Percentiles rank a stretch among this genome's conserved stretches.
These are phyloP conservation scores for Apoda limacodes DNA, from an alignment of 2,888 invertebrate genomes.

Conservation along the genomic window DNA sequence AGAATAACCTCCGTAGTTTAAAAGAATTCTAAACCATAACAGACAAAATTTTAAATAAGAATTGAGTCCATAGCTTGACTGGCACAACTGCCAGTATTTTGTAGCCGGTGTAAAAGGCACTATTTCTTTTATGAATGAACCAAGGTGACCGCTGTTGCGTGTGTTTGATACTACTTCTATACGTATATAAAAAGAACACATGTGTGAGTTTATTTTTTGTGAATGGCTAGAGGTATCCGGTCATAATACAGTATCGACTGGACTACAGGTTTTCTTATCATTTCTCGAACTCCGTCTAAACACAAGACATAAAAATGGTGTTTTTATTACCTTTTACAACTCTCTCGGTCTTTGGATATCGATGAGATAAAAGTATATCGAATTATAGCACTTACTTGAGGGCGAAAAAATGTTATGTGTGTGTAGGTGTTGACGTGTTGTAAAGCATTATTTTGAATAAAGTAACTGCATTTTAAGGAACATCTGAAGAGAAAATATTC, in stretches of 20 bases:
- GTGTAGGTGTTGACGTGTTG: conserved; percentile 60
- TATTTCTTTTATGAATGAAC: conserved; percentile 63
- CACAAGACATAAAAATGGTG: conserved; percentile 65
- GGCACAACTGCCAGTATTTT: conserved; percentile 39
- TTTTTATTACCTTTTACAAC: conserved; percentile 63
- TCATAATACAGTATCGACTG: conserved; percentile 43
- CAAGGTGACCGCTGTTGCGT: conserved; percentile 38
- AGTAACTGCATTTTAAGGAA: conserved; percentile 51
- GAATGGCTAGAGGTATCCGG: conserved; percentile 67
- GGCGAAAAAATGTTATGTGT: conserved; percentile 33
- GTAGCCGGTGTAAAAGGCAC: conserved; percentile 44
- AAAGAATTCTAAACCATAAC: no score
- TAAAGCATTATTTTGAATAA: conserved; percentile 33
- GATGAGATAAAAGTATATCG: conserved; percentile 38
- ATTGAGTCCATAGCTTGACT: no score
- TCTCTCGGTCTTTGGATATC: conserved; percentile 50
- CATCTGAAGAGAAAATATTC: conserved; percentile 41
- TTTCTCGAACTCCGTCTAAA: conserved; percentile 64
- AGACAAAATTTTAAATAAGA: no score
- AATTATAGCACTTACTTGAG: conserved; percentile 41
- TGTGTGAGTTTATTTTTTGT: conserved; percentile 56
- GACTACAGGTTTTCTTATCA: conserved; percentile 65
- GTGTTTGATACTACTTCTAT: conserved; percentile 29
- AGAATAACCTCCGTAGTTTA: no score
- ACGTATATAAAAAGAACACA: conserved; percentile 20